Evolutionary conservation across 2,797 vertebrate species (phyloP).

Genomic region (Diceros bicornis): DNA sequence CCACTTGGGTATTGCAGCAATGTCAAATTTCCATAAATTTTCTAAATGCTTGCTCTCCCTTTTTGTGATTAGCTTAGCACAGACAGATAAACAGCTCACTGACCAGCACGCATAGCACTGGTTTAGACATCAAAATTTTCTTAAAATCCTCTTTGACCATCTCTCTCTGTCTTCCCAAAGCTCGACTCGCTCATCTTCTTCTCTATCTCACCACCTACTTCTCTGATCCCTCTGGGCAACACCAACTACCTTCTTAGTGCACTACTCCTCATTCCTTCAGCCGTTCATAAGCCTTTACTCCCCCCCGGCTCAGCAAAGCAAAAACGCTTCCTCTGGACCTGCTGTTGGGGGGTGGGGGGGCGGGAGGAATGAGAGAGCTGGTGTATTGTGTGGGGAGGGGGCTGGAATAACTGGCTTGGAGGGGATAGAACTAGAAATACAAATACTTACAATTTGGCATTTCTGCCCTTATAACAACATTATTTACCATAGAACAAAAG

Average conservation of each 20-base stretch:
- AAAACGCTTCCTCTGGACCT: not conserved
- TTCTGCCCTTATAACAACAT: not conserved
- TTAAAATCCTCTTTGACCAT: constrained; percentile 14
- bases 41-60: not conserved
- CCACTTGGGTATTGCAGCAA: not conserved
- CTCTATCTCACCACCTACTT: not conserved
- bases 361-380: too few species aligned
- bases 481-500: not conserved
- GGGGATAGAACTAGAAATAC: not conserved
- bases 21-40: not conserved
- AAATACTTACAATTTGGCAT: not conserved
- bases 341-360: not conserved
- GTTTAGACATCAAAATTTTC: not conserved
- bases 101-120: not conserved
- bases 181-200: not conserved
- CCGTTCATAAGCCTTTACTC: not conserved
- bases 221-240: not conserved
- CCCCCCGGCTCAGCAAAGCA: not conserved
- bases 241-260: not conserved
- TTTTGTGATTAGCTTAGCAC: not conserved
- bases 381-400: not conserved
- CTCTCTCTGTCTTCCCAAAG: not conserved
- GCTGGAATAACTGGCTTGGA: not conserved
- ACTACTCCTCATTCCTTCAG: not conserved
- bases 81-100: not conserved